Evolutionary conservation across 2,113 vertebrate species (phyloP).

Genomic region (Petrocephalus zakoni): DNA sequence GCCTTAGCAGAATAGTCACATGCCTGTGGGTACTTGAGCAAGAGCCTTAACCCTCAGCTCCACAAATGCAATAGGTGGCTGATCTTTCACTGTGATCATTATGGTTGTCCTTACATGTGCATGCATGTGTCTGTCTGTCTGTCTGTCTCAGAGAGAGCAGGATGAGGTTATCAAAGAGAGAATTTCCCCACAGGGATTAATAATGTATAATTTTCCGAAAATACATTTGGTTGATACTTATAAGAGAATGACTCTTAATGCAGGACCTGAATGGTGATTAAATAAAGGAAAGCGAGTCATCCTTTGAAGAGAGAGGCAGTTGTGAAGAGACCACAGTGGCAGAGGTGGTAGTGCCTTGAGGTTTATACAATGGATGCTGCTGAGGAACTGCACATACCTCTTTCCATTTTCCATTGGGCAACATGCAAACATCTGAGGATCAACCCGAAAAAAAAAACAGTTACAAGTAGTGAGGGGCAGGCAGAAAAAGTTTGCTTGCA

Average conservation of each 20-base stretch:
- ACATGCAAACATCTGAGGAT: conserved; percentile 38
- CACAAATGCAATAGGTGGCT: neutral
- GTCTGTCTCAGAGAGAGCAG: no score
- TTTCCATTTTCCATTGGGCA: conserved; percentile 35
- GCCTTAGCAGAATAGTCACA: neutral
- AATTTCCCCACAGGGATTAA: neutral
- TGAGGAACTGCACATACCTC: conserved; percentile 31
- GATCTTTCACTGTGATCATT: neutral
- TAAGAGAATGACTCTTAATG: no score
- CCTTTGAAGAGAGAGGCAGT: neutral
- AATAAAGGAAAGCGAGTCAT: neutral
- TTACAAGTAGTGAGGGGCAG: neutral
- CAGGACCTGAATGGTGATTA: no score
- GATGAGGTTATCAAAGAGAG: no score
- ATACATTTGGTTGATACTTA: no score
- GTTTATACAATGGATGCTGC: neutral
- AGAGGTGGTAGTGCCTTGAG: neutral
- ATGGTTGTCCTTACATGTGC: neutral
- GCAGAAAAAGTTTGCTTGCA: neutral
- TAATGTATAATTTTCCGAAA: no score
- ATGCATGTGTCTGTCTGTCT: neutral
- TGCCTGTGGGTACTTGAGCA: neutral
- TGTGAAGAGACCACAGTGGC: neutral
- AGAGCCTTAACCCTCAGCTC: neutral
- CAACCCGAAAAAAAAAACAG: neutral